Evolutionary conservation across 2,888 invertebrate genomes (phyloP).

Genomic region (Hesperia comma): DNA sequence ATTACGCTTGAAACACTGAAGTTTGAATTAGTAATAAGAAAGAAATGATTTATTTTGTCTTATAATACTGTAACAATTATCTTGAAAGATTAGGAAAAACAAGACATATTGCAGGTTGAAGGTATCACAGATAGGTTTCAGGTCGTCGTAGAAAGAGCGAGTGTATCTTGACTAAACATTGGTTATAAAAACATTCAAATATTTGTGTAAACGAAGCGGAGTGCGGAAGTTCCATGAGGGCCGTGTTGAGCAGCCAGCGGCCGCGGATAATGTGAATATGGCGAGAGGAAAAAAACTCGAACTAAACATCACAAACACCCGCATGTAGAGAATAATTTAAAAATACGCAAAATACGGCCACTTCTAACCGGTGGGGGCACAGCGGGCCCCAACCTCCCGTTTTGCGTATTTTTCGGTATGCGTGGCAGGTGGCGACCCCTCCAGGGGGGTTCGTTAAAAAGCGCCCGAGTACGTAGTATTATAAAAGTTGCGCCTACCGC

Average conservation of each 20-base stretch:
- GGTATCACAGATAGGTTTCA: constrained; percentile 11
- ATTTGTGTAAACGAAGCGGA: constrained; percentile 15
- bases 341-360: constrained; percentile 83
- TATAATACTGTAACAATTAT: too few species aligned
- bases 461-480: constrained; percentile 83
- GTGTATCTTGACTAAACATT: constrained; percentile 1
- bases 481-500: constrained; percentile 84
- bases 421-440: constrained; percentile 81
- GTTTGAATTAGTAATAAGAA: too few species aligned
- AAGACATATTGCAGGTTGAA: too few species aligned
- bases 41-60: too few species aligned
- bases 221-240: constrained; percentile 20
- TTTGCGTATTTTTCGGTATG: constrained; percentile 83
- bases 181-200: constrained; percentile 23
- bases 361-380: constrained; percentile 76
- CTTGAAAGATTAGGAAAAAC: too few species aligned
- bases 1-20: too few species aligned
- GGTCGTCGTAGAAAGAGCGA: neutral
- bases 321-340: constrained; percentile 82
- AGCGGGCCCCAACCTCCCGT: constrained; percentile 56
- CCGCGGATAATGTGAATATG: constrained; percentile 26
- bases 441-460: constrained; percentile 80
- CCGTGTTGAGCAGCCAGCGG: constrained; percentile 23
- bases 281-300: constrained; percentile 53
- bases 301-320: constrained; percentile 73